Conservation (phyloP, 2,797 vertebrate species). For the Orientallactaga sibirica region DNA sequence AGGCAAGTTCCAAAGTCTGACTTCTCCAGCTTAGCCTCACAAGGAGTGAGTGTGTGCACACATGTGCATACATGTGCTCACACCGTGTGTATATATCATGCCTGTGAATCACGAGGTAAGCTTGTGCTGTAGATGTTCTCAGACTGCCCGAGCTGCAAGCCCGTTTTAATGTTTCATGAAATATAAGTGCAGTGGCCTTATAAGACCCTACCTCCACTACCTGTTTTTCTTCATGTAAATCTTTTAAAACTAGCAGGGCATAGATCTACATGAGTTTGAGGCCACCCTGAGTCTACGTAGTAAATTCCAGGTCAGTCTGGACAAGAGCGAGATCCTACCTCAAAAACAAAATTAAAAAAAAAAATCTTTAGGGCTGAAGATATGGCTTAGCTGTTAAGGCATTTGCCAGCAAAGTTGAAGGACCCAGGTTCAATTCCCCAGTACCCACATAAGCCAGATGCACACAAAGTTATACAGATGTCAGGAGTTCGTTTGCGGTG, state of each 20-base stretch:
- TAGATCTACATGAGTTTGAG: too few relatives aligned
- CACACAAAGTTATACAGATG: too few relatives aligned
- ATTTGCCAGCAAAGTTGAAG: too few relatives aligned
- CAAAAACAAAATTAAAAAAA: too few relatives aligned
- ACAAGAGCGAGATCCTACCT: too few relatives aligned
- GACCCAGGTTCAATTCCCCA: too few relatives aligned
- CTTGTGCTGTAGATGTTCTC: conserved; percentile 53
- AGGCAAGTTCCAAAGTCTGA: background rate
- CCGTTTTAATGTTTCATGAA: background rate
- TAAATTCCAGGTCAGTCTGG: too few relatives aligned
- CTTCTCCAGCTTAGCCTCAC: conserved; percentile 2
- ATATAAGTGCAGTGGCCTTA: background rate
- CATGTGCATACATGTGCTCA: background rate
- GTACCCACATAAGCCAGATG: too few relatives aligned
- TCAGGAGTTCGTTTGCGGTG: too few relatives aligned
- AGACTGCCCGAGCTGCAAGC: background rate
- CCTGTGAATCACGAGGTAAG: conserved; percentile 74
- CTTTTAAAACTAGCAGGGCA: background rate
- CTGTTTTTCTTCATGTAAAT: conserved; percentile 2
- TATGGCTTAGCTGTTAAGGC: too few relatives aligned
- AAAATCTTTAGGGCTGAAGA: too few relatives aligned
- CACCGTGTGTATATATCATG: background rate
- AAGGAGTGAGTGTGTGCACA: background rate
- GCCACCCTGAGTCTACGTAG: too few relatives aligned
- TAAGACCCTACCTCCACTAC: background rate